phyloP scores from a whole-genome alignment of 1,140 invertebrate genomes.

The Dermatophagoides farinae region DNA sequence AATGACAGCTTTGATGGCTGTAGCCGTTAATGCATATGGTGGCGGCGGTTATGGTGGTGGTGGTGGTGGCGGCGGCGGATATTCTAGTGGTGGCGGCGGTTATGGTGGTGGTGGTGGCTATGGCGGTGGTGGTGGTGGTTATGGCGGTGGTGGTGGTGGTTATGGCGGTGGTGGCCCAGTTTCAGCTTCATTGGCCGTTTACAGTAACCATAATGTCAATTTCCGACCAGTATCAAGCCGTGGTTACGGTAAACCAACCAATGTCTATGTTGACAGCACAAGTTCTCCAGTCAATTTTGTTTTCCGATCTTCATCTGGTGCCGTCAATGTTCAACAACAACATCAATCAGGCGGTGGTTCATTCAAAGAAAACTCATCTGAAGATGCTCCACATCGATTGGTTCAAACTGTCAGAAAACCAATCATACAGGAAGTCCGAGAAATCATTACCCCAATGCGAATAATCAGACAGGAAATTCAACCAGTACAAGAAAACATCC shows the following conservation, averaged over 20 bases:
- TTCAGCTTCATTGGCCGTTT: neutral
- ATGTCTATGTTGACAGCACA: neutral
- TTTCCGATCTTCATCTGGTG: neutral
- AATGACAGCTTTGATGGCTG: neutral
- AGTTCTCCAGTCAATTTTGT: neutral
- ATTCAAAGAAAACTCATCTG: neutral
- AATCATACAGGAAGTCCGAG: neutral
- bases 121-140: neutral
- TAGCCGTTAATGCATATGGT: neutral
- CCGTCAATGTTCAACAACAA: neutral
- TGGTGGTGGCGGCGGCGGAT: neutral
- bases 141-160: neutral
- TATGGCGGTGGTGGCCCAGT: neutral
- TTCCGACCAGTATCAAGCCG: neutral
- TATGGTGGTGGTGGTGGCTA: neutral
- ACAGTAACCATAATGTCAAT: neutral
- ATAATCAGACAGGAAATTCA: neutral
- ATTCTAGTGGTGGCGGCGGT: neutral
- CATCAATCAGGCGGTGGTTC: neutral
- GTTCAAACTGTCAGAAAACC: neutral
- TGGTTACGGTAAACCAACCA: neutral
- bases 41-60: neutral
- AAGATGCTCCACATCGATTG: neutral
- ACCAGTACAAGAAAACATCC: neutral
- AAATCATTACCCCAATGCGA: neutral